A percentile compares a stretch with the other conserved stretches of the same genome.
phyloP scores from a whole-genome alignment of 2,888 invertebrate species.

The Dicranocentrus wangi region DNA sequence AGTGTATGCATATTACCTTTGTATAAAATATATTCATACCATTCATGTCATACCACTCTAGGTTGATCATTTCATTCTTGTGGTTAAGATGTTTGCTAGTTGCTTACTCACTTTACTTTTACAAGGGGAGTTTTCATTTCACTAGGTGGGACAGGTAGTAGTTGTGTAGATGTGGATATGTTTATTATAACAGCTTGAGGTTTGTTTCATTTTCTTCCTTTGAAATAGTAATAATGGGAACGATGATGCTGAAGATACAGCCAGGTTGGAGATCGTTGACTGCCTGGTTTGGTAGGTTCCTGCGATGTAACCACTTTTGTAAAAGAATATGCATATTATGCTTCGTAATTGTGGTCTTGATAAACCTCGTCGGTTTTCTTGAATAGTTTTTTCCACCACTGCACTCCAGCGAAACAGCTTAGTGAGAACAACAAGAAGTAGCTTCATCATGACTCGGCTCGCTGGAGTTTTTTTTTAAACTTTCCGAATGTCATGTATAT shows the following conservation, averaged over 20 bases:
- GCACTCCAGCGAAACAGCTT: conserved; percentile 14
- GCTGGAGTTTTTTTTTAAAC: conserved; percentile 35
- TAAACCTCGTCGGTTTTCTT: conserved; percentile 53
- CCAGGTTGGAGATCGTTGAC: conserved; percentile 53
- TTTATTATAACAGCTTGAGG: conserved; percentile 63
- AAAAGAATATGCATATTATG: conserved; percentile 45
- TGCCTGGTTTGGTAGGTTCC: conserved; percentile 28
- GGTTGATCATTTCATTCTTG: conserved; percentile 38
- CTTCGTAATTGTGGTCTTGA: conserved; percentile 58
- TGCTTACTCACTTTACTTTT: conserved; percentile 9
- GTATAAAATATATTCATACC: background rate
- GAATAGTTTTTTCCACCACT: conserved; percentile 24
- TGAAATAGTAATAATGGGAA: conserved; percentile 58
- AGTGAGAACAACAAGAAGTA: conserved; percentile 15
- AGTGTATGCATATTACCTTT: background rate
- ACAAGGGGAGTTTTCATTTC: conserved; percentile 36
- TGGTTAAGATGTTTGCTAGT: conserved; percentile 47
- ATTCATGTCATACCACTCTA: background rate
- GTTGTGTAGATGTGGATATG: conserved; percentile 63
- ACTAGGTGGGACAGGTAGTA: conserved; percentile 41
- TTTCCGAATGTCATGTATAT: conserved; percentile 25
- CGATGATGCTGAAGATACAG: conserved; percentile 53
- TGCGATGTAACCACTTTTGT: conserved; percentile 19
- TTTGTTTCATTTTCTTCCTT: conserved; percentile 54
- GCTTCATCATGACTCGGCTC: conserved; percentile 42